These are phyloP conservation scores for Chydorus sphaericus DNA, from an alignment of 2,888 invertebrate genomes.

Conservation along the genomic window DNA sequence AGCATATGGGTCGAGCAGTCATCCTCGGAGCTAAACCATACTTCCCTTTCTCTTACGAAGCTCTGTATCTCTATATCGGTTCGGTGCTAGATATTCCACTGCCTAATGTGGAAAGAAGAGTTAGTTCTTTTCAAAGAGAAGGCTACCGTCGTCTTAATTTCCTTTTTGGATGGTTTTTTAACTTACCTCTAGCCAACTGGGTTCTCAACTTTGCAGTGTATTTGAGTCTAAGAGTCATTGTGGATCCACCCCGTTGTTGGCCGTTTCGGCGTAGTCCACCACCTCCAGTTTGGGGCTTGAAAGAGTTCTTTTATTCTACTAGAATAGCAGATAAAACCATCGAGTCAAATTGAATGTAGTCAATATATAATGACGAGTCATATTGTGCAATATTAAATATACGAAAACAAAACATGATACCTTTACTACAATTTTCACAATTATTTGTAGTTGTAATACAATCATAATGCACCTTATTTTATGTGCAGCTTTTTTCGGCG, in stretches of 20 bases:
- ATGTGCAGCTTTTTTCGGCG: too few species aligned
- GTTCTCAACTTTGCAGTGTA: neutral
- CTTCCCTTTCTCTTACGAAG: conserved; percentile 24
- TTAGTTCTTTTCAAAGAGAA: neutral
- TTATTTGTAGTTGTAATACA: too few species aligned
- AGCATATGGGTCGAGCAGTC: conserved; percentile 31
- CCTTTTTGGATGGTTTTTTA: neutral
- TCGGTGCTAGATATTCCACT: conserved; percentile 22
- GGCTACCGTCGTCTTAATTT: neutral
- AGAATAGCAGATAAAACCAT: too few species aligned
- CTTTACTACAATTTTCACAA: too few species aligned
- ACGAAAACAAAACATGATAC: too few species aligned
- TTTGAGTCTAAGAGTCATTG: neutral
- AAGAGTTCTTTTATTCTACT: too few species aligned
- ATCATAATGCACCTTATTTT: too few species aligned
- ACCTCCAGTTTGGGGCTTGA: neutral
- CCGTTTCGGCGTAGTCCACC: neutral
- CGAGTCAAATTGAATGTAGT: too few species aligned
- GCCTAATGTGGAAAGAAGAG: neutral
- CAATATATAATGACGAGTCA: too few species aligned
- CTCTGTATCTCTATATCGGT: conserved; percentile 24
- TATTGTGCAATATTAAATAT: too few species aligned
- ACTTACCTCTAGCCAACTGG: neutral
- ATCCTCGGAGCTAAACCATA: conserved; percentile 26
- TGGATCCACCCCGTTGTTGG: conserved; percentile 1